These are phyloP conservation scores for Geophilus truncorum DNA, from an alignment of 2,888 invertebrate species.

Conservation along the genomic window DNA sequence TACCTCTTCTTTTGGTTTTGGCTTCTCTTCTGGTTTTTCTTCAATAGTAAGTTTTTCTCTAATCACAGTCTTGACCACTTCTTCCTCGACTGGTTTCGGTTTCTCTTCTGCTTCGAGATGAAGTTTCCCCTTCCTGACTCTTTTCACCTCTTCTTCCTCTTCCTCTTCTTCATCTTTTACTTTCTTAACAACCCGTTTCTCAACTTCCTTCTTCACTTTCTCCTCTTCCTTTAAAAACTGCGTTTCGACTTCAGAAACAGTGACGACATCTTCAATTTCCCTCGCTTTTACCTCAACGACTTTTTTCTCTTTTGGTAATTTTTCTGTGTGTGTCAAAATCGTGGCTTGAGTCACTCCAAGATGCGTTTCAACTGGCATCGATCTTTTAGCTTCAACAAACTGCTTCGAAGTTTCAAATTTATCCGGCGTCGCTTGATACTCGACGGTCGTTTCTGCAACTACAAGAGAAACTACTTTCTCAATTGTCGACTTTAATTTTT, in stretches of 20 bases:
- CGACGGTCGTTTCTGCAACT: conserved; percentile 25
- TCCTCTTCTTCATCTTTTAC: background rate
- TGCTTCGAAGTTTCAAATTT: background rate
- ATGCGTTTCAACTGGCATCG: background rate
- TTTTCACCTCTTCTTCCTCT: background rate
- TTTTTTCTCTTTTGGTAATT: background rate
- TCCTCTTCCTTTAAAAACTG: background rate
- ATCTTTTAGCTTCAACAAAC: background rate
- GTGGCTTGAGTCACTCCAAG: background rate
- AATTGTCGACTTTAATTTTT: background rate
- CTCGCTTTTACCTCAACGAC: conserved; percentile 10
- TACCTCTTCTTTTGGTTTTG: background rate
- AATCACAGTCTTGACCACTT: background rate
- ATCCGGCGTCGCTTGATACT: background rate
- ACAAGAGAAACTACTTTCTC: conserved; percentile 5
- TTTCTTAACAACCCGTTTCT: background rate
- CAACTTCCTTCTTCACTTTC: background rate
- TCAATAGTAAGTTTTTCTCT: background rate
- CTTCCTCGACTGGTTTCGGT: background rate
- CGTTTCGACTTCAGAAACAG: background rate
- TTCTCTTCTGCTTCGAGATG: background rate
- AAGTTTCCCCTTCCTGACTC: background rate
- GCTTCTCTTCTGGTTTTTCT: background rate
- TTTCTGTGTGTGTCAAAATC: background rate
- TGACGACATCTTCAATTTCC: background rate